phyloP scores from a whole-genome alignment of 1,140 invertebrate species.

The Colletes latitarsis region DNA sequence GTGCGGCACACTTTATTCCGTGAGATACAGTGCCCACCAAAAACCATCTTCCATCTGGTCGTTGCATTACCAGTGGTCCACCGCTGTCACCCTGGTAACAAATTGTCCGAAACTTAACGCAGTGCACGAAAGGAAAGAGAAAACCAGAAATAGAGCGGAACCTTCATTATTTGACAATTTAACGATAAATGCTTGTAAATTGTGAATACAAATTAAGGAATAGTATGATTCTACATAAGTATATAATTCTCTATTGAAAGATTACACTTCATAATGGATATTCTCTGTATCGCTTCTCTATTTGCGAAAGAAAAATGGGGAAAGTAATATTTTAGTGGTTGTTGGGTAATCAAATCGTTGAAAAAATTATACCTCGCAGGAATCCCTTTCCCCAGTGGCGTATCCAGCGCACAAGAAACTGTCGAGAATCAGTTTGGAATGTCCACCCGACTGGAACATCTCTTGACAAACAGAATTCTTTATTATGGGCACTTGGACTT shows the following conservation, averaged over 20 bases:
- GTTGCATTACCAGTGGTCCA: conserved; percentile 92
- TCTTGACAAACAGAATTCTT: conserved; percentile 95
- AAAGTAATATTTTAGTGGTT: conserved; percentile 28
- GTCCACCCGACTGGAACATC: conserved; percentile 95
- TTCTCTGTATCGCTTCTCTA: background rate
- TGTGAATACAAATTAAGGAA: no score
- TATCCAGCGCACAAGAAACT: conserved; percentile 98
- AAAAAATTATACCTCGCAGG: conserved; percentile 90
- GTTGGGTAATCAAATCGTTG: background rate
- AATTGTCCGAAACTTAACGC: background rate
- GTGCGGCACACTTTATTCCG: conserved; percentile 96
- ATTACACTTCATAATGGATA: background rate
- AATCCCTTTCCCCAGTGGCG: conserved; percentile 94
- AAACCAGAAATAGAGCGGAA: background rate
- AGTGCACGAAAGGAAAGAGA: background rate
- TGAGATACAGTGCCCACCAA: conserved; percentile 97
- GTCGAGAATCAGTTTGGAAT: conserved; percentile 91
- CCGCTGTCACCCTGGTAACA: conserved; percentile 93
- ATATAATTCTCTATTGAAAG: no score
- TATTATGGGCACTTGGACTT: conserved; percentile 95
- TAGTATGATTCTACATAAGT: no score
- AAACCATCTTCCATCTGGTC: conserved; percentile 92
- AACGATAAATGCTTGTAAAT: no score
- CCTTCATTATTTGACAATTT: background rate
- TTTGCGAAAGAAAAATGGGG: background rate